Evolutionary conservation across 2,888 invertebrate genomes (phyloP).

Genomic region (Sympetrum striolatum): DNA sequence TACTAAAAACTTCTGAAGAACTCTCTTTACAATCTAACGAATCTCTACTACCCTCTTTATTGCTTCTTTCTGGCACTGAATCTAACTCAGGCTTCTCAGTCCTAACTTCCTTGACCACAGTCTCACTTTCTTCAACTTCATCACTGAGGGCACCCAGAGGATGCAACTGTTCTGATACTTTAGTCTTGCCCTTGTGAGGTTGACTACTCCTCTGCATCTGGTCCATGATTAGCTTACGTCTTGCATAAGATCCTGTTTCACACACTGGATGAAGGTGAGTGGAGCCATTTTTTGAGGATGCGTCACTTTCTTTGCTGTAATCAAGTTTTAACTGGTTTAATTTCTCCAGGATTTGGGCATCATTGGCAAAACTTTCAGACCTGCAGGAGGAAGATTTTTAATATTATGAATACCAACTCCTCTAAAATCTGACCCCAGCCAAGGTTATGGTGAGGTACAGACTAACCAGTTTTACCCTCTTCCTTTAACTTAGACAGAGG

Average conservation of each 20-base stretch:
- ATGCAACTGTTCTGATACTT: not conserved
- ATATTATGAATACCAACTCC: not conserved
- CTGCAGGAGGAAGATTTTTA: conserved; percentile 50
- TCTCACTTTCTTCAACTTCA: conserved; percentile 1
- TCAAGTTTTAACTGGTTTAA: conserved; percentile 56
- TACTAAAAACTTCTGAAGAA: not conserved
- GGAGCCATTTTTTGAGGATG: not conserved
- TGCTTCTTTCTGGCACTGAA: not conserved
- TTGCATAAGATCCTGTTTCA: conserved; percentile 2
- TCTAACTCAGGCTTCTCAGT: not conserved
- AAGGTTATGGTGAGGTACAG: no score
- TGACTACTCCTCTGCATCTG: not conserved
- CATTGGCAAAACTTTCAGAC: conserved; percentile 81
- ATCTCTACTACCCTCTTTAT: conserved; percentile 6
- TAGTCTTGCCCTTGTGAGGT: not conserved
- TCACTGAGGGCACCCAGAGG: not conserved
- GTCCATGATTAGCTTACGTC: conserved; percentile 36
- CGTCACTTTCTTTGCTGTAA: conserved; percentile 18
- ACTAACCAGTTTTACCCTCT: no score
- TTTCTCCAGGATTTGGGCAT: conserved; percentile 77
- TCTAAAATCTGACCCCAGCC: no score
- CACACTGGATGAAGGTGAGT: not conserved
- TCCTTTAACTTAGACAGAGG: no score
- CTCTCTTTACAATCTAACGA: conserved; percentile 29
- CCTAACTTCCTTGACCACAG: not conserved